Conservation (phyloP, 2,113 vertebrate species). For the Gadus macrocephalus region DNA sequence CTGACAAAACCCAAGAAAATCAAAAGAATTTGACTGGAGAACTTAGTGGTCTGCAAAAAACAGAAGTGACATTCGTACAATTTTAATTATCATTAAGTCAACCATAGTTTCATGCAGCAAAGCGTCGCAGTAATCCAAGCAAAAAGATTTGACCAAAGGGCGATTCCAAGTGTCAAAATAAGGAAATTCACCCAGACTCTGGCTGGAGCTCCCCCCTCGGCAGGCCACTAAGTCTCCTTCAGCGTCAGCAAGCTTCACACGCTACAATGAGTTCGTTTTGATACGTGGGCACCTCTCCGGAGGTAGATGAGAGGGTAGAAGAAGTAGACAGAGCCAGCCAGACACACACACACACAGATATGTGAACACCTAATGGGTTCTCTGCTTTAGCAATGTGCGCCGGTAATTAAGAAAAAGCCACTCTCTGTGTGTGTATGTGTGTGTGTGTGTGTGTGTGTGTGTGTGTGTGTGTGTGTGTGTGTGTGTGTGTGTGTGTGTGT, state of each 20-base stretch:
- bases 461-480: conserved; percentile 16
- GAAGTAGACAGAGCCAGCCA: conserved; percentile 7
- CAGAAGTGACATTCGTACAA: no score
- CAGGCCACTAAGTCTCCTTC: no score
- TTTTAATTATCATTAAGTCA: no score
- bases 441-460: conserved; percentile 3
- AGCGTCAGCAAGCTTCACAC: not conserved
- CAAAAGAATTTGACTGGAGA: no score
- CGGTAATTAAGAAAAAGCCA: conserved; percentile 65
- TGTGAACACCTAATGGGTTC: conserved; percentile 33
- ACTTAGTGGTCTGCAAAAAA: no score
- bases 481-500: not conserved
- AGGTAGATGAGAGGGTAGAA: not conserved
- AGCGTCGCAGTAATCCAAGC: no score
- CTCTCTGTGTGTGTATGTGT: conserved; percentile 37
- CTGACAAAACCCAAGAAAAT: no score
- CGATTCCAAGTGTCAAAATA: no score
- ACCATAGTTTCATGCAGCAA: no score
- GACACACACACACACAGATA: conserved; percentile 3
- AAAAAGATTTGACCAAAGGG: no score
- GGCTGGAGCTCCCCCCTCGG: no score
- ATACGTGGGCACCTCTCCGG: not conserved
- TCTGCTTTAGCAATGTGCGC: conserved; percentile 48
- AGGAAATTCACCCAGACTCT: no score
- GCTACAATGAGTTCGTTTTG: not conserved